phyloP scores from a whole-genome alignment of 2,113 vertebrate genomes.

The Hiodon alosoides region DNA sequence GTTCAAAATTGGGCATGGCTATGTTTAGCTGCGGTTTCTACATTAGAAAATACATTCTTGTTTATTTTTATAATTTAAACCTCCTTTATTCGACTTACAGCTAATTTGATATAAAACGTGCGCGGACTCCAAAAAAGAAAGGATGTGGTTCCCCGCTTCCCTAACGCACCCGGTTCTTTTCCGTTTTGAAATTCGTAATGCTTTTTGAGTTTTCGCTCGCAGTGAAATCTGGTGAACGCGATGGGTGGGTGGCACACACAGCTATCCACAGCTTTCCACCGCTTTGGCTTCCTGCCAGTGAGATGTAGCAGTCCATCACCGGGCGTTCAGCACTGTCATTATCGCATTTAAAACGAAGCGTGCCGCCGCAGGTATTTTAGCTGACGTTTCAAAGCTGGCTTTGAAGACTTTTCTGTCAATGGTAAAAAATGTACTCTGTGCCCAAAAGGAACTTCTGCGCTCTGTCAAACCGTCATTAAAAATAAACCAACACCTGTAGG shows the following conservation, averaged over 20 bases:
- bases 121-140: constrained; percentile 26
- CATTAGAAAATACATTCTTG: constrained; percentile 51
- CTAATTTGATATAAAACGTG: constrained; percentile 29
- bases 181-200: constrained; percentile 30
- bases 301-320: neutral
- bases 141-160: constrained; percentile 21
- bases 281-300: neutral
- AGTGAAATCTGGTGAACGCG: constrained; percentile 21
- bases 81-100: constrained; percentile 37
- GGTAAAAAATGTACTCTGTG: no score
- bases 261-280: neutral
- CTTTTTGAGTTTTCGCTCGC: constrained; percentile 31
- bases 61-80: constrained; percentile 59
- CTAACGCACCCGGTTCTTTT: constrained; percentile 8
- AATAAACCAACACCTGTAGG: no score
- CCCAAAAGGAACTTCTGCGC: no score
- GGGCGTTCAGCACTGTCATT: neutral
- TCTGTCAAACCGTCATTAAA: no score
- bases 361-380: no score
- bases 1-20: constrained; percentile 53
- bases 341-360: neutral
- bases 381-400: neutral
- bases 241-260: constrained; percentile 29
- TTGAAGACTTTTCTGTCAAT: neutral
- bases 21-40: constrained; percentile 52